Percentiles rank a stretch among this genome's conserved stretches.
These are phyloP conservation scores for Anoplopoma fimbria DNA, from an alignment of 2,113 vertebrate genomes.

Conservation along the genomic window DNA sequence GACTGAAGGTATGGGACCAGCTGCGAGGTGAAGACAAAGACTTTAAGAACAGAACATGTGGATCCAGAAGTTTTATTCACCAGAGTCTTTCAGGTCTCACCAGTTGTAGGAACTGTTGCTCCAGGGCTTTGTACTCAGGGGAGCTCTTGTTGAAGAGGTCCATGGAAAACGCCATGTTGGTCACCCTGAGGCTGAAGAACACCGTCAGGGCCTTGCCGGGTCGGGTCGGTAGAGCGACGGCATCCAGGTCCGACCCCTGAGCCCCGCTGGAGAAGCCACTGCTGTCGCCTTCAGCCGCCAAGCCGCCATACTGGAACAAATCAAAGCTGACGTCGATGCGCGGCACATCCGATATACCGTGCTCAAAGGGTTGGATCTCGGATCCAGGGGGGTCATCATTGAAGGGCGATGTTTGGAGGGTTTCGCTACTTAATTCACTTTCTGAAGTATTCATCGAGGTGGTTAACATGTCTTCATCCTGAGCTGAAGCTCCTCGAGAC, in stretches of 20 bases:
- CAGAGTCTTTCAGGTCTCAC: conserved; percentile 80
- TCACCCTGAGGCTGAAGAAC: conserved; percentile 96
- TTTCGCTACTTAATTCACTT: background rate
- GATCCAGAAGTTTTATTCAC: background rate
- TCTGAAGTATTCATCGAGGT: background rate
- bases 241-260: conserved; percentile 64
- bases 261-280: conserved; percentile 72
- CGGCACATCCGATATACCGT: conserved; percentile 16
- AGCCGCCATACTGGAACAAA: conserved; percentile 59
- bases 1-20: conserved; percentile 95
- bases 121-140: conserved; percentile 92
- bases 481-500: background rate
- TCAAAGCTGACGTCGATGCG: conserved; percentile 73
- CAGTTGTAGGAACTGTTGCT: conserved; percentile 93
- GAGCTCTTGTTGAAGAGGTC: conserved; percentile 97
- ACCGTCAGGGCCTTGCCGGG: conserved; percentile 87
- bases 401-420: background rate
- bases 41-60: background rate
- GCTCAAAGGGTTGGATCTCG: background rate
- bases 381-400: background rate
- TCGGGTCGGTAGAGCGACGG: conserved; percentile 63
- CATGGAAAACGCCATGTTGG: conserved; percentile 96
- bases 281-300: conserved; percentile 53
- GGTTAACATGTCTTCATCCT: background rate
- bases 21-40: conserved; percentile 72